Evolutionary conservation across 2,797 vertebrate species (phyloP), one percentile per base, ranked within the genome.

Genomic region (Neosalanx taihuensis): DNA sequence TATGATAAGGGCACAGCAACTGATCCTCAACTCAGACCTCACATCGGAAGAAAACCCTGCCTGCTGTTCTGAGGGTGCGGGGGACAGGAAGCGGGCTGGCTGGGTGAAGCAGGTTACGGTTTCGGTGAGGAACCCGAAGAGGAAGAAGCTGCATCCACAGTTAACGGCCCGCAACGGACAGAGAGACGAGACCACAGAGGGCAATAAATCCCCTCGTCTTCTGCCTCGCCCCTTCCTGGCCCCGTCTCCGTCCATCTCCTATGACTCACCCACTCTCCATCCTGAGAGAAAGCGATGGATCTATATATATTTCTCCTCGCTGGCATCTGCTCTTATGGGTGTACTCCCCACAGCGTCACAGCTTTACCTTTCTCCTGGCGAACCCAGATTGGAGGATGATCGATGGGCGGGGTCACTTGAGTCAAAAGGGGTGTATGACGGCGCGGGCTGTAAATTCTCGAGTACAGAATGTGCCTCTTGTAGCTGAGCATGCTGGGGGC

Each of bases 251-350:
- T 41, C 37, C 37, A 75, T 77, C 71, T 26, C 13, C 33, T 18
- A n/a, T 58, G 64, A 69, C 18, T 57, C 75, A 66, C 49, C 18
- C 1, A 30, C 3, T 58, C n/a, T 20, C 53, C 67, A 73, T 70
- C 33, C 58, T 73, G 70, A 75, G 75, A 65, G 73, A 75, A 71
- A 59, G 58, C 76, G 67, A 77, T 49, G 62, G n/a, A 69, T 1
- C 9, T 41, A 41, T 69, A 41, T 41, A 41, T 69, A 41, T 33
- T 61, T 83, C 61, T 75, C 46, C 79, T 23, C 76, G 69, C 64
- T 85, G 82, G 83, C 77, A 79, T 78, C n/a, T 78, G 64, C 64
- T 53, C 70, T 63, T 77, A 68, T 71, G 73, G 71, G 70, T 64
- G 67, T 76, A 83, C 76, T 70, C 61, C 79, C 70, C 66, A 49